phyloP scores from a whole-genome alignment of 1,140 invertebrate species.

The Eriocheir sinensis region DNA sequence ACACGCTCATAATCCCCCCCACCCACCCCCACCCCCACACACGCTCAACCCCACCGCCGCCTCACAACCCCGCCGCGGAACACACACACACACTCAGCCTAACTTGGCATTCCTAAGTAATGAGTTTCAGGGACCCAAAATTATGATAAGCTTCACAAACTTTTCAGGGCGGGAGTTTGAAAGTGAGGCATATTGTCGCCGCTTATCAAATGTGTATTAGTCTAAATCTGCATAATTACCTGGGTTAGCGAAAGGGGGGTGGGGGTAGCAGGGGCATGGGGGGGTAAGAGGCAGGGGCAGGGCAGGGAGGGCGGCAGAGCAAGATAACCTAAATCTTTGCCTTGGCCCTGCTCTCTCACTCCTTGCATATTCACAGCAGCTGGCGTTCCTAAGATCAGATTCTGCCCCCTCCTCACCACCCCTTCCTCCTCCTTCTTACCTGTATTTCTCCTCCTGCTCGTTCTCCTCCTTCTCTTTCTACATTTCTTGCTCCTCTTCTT shows the following conservation, averaged over 20 bases:
- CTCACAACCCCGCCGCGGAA: no score
- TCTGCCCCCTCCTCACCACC: not conserved
- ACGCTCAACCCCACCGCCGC: no score
- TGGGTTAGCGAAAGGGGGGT: not conserved
- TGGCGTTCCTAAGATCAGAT: not conserved
- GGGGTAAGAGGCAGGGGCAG: not conserved
- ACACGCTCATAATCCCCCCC: no score
- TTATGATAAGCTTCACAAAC: slow-evolving; percentile 45
- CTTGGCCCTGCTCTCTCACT: not conserved
- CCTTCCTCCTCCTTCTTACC: no score
- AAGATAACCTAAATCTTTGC: not conserved
- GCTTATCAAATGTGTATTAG: slow-evolving; percentile 41
- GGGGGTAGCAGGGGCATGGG: not conserved
- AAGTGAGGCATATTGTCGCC: slow-evolving; percentile 27
- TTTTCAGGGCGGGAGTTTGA: not conserved
- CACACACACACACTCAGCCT: no score
- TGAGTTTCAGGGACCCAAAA: not conserved
- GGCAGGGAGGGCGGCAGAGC: not conserved
- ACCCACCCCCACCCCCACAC: no score
- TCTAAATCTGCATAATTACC: slow-evolving; percentile 43
- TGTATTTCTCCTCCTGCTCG: no score
- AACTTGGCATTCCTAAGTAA: not conserved
- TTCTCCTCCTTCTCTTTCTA: not conserved
- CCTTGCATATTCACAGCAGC: not conserved
- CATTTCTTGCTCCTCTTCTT: not conserved